phyloP scores from a whole-genome alignment of 1,140 invertebrate genomes.

The Pseudoatta argentina region DNA sequence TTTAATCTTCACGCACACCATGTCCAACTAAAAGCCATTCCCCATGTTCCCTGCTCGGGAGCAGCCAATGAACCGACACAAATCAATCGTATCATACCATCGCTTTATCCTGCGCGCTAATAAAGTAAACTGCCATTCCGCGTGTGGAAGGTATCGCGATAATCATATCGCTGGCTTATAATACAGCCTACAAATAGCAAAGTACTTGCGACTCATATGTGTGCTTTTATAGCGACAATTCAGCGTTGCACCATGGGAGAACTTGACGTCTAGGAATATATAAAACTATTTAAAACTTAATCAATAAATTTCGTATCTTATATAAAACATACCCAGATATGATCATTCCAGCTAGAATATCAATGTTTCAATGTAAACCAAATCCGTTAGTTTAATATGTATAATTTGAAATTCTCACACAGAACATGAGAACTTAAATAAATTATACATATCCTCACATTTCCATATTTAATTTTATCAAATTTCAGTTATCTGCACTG shows the following conservation, averaged over 20 bases:
- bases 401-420: neutral
- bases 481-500: neutral
- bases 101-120: slow-evolving; percentile 82
- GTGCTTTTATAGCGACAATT: neutral
- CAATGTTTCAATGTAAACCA: neutral
- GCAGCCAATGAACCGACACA: slow-evolving; percentile 64
- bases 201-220: neutral
- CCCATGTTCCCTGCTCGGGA: slow-evolving; percentile 4
- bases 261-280: neutral
- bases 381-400: neutral
- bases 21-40: slow-evolving; percentile 66
- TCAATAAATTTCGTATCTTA: neutral
- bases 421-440: no score
- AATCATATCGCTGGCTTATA: slow-evolving; percentile 8
- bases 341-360: neutral
- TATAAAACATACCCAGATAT: neutral
- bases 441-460: neutral
- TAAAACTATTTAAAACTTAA: neutral
- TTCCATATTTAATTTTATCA: neutral
- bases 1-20: slow-evolving; percentile 64
- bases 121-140: slow-evolving; percentile 53
- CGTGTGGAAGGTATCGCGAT: slow-evolving; percentile 10
- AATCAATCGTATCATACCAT: slow-evolving; percentile 45
- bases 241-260: no score
- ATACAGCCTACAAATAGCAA: slow-evolving; percentile 26